Percentiles rank a stretch among this genome's conserved stretches.
Conservation (phyloP, 2,888 invertebrate species). For the Agrochola lychnidis region DNA sequence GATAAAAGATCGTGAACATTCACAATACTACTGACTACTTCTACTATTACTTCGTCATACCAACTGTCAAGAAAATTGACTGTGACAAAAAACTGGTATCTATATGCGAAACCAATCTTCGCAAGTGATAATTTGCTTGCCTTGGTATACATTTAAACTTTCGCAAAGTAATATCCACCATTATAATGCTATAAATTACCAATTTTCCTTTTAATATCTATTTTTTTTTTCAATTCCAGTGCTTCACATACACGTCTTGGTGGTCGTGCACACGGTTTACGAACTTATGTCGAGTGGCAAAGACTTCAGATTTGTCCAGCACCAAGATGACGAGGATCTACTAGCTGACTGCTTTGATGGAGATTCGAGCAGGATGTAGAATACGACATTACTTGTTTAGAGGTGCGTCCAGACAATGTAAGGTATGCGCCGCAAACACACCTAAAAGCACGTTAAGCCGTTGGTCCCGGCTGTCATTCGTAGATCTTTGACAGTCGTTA, state of each 20-base stretch:
- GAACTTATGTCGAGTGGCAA: slow-evolving; percentile 68
- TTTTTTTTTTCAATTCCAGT: slow-evolving; percentile 65
- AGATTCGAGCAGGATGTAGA: slow-evolving; percentile 23
- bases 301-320: slow-evolving; percentile 47
- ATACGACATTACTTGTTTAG: background rate
- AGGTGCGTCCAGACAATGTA: background rate
- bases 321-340: slow-evolving; percentile 50
- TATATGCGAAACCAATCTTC: background rate
- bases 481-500: background rate
- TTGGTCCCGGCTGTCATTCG: background rate
- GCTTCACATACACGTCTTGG: slow-evolving; percentile 67
- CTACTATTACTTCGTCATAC: background rate
- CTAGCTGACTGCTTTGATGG: slow-evolving; percentile 58
- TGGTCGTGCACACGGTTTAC: slow-evolving; percentile 70
- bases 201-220: background rate
- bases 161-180: background rate
- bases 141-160: background rate
- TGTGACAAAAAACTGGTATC: background rate
- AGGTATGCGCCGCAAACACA: background rate
- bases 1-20: background rate
- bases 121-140: background rate
- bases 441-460: no score
- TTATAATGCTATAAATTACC: background rate
- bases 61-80: background rate
- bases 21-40: background rate